Conservation (phyloP, 2,113 vertebrate species). For the Gobius niger region DNA sequence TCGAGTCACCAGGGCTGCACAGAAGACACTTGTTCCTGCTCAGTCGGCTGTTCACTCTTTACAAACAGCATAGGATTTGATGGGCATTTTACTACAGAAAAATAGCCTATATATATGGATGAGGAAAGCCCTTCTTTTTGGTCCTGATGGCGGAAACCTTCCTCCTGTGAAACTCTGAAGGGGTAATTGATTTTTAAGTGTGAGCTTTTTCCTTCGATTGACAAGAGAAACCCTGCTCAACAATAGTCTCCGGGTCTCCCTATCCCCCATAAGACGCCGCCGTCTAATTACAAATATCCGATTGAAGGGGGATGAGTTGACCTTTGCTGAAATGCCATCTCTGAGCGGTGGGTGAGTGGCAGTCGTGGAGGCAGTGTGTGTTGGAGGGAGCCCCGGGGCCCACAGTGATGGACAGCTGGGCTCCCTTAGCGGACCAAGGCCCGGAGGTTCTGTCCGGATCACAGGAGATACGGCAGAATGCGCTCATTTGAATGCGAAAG, state of each 20-base stretch:
- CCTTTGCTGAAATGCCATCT: conserved; percentile 72
- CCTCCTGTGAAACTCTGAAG: too few relatives aligned
- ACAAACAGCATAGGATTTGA: too few relatives aligned
- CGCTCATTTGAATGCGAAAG: conserved; percentile 26
- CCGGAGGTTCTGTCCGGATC: conserved; percentile 16
- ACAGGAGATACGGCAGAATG: conserved; percentile 16
- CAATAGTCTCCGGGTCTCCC: conserved; percentile 42
- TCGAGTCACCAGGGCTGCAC: too few relatives aligned
- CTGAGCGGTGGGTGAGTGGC: conserved; percentile 64
- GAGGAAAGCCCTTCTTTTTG: too few relatives aligned
- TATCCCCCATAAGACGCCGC: conserved; percentile 52
- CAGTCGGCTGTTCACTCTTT: too few relatives aligned
- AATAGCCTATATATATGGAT: too few relatives aligned
- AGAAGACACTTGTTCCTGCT: too few relatives aligned
- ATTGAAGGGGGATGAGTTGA: conserved; percentile 66
- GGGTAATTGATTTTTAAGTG: too few relatives aligned
- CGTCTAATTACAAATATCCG: conserved; percentile 71
- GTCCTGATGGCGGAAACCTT: too few relatives aligned
- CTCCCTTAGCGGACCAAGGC: conserved; percentile 44
- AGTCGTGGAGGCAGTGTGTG: conserved; percentile 43
- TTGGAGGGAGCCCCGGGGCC: conserved; percentile 39
- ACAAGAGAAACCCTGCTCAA: not conserved
- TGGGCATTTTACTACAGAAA: too few relatives aligned
- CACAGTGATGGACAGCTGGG: conserved; percentile 62
- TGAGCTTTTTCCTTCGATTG: too few relatives aligned